These are phyloP conservation scores for Folsomia candida DNA, from an alignment of 2,888 invertebrate species.

Conservation along the genomic window DNA sequence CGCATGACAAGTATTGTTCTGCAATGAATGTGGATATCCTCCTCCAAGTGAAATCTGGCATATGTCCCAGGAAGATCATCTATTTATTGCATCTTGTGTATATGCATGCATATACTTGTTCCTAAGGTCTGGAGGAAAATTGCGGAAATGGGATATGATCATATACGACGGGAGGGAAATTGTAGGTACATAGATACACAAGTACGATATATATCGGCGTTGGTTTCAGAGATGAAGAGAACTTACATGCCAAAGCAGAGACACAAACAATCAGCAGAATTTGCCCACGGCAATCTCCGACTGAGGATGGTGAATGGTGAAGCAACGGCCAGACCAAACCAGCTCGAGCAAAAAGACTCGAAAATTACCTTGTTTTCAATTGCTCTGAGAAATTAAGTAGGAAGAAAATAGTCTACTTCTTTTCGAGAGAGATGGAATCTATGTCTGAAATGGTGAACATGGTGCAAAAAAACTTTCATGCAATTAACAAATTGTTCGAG, in stretches of 20 bases:
- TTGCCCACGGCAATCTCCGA: neutral
- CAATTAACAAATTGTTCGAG: neutral
- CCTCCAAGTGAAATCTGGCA: neutral
- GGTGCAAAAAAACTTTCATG: neutral
- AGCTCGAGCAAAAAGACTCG: neutral
- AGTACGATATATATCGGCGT: too few species aligned
- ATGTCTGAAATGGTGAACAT: neutral
- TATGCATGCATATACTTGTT: too few species aligned
- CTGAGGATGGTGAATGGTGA: neutral
- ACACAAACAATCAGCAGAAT: neutral
- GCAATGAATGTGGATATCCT: too few species aligned
- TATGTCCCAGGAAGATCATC: neutral
- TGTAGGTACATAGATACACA: too few species aligned
- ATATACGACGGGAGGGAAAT: too few species aligned
- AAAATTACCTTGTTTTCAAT: neutral
- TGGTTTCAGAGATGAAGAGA: neutral
- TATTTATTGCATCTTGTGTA: neutral
- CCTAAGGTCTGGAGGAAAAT: neutral
- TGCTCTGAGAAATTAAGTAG: neutral
- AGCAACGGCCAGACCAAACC: neutral
- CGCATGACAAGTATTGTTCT: neutral
- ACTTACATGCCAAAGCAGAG: neutral
- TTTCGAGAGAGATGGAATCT: neutral
- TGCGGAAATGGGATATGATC: neutral
- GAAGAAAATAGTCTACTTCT: neutral